Conservation (phyloP, 2,113 vertebrate genomes). For the Sitta europaea region DNA sequence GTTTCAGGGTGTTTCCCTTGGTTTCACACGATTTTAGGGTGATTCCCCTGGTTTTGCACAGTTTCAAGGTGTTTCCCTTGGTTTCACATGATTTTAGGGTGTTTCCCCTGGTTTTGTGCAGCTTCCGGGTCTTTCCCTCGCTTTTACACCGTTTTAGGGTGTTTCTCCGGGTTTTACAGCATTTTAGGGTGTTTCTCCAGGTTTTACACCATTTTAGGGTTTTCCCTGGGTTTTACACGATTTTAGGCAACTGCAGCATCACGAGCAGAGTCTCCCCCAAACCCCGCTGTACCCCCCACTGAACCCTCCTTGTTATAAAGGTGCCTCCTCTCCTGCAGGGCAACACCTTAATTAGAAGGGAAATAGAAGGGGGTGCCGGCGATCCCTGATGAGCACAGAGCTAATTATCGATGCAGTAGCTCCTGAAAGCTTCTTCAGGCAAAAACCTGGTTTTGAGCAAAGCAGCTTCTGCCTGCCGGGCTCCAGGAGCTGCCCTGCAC, state of each 20-base stretch:
- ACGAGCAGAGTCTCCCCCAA: accelerated
- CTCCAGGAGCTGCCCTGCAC: neutral
- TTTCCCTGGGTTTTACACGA: accelerated
- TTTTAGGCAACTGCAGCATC: neutral
- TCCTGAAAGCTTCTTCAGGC: neutral
- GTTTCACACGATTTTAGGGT: too few species aligned
- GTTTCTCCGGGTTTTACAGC: too few species aligned
- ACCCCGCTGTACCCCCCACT: accelerated
- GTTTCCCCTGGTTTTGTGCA: too few species aligned
- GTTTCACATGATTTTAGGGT: too few species aligned
- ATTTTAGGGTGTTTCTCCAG: too few species aligned
- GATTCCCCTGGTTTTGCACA: too few species aligned
- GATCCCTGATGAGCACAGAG: neutral
- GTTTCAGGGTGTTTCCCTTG: too few species aligned
- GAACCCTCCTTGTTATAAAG: accelerated
- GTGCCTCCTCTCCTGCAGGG: neutral
- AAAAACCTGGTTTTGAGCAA: neutral
- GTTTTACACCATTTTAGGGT: neutral
- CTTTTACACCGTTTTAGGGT: neutral
- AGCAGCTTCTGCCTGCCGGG: neutral
- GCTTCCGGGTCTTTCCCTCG: too few species aligned
- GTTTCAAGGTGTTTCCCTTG: too few species aligned
- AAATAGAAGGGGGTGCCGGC: neutral
- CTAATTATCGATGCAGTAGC: neutral
- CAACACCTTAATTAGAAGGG: neutral